These are phyloP conservation scores for Tychaedon coryphoeus DNA, from an alignment of 2,113 vertebrate genomes.

Conservation along the genomic window DNA sequence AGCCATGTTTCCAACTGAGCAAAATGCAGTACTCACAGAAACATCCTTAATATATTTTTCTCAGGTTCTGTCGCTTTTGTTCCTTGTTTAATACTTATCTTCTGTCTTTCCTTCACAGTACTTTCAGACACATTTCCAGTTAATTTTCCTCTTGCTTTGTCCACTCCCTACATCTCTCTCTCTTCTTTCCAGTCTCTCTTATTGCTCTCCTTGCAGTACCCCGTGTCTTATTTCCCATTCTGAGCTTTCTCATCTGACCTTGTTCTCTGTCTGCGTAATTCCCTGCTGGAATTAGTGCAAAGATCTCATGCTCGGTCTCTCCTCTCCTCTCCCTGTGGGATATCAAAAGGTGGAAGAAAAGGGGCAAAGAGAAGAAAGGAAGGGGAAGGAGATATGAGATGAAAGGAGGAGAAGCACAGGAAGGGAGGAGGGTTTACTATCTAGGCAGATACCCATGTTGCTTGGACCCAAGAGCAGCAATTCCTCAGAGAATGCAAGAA, in stretches of 20 bases:
- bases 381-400: neutral
- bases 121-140: conserved; percentile 23
- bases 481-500: neutral
- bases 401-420: neutral
- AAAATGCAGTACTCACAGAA: neutral
- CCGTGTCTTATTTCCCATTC: neutral
- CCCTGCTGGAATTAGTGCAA: neutral
- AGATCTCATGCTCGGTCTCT: neutral
- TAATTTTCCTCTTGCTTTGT: neutral
- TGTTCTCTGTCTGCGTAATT: neutral
- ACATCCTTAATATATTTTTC: neutral
- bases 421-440: neutral
- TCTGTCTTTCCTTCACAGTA: neutral
- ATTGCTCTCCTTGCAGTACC: neutral
- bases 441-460: neutral
- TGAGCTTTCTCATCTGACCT: neutral
- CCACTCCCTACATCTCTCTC: neutral
- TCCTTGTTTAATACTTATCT: neutral
- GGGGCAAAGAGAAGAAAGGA: neutral
- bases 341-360: neutral
- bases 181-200: neutral
- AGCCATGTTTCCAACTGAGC: neutral
- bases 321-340: neutral
- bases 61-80: neutral
- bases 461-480: neutral